A percentile compares a stretch with the other conserved stretches of the same genome.
Conservation (phyloP, 2,113 vertebrate genomes). For the Balaenoptera acutorostrata region DNA sequence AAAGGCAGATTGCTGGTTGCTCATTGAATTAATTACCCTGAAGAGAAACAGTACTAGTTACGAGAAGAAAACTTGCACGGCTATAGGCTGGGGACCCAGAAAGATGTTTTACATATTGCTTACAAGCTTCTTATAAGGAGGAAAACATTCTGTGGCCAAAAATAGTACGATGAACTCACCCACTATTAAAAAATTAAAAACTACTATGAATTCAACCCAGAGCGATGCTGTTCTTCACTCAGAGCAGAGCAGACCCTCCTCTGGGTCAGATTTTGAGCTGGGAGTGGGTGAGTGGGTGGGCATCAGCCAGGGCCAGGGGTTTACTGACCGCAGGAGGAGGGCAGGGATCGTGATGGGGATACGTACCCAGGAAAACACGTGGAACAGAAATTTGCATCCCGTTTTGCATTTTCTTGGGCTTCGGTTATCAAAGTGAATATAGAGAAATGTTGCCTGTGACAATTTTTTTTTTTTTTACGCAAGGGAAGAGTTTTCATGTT, state of each 20-base stretch:
- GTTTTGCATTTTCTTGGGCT: neutral
- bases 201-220: no score
- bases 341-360: neutral
- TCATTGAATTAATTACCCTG: constrained; percentile 28
- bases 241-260: neutral
- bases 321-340: neutral
- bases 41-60: constrained; percentile 23
- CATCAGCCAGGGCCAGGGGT: neutral
- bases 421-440: neutral
- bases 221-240: neutral
- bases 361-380: fast-evolving
- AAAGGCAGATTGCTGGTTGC: constrained; percentile 23
- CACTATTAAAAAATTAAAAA: neutral
- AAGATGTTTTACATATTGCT: neutral
- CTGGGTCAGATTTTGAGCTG: neutral
- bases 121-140: neutral
- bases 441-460: neutral
- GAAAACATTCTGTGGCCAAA: neutral
- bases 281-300: neutral
- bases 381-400: neutral
- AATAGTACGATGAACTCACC: neutral
- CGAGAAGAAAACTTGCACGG: neutral
- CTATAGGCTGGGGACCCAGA: neutral
- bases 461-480: neutral
- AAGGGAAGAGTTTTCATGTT: neutral